Conservation (phyloP, 2,113 vertebrate species). For the Cardinalis cardinalis region DNA sequence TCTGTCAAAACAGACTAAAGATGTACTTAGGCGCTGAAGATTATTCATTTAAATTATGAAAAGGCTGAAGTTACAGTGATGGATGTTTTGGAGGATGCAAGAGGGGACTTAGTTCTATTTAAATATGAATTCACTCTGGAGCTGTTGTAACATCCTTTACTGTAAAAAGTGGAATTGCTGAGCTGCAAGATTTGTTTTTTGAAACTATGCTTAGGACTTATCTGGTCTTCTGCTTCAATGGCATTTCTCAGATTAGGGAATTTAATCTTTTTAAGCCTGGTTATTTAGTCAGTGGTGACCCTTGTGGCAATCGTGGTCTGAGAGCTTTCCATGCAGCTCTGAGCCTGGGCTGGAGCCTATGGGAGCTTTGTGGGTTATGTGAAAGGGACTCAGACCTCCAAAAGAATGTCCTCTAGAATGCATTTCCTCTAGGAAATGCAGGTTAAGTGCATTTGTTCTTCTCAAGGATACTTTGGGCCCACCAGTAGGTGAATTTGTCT, state of each 20-base stretch:
- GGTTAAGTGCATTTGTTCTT: background rate
- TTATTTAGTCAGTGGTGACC: background rate
- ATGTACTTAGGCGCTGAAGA: conserved; percentile 33
- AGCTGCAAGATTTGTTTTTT: conserved; percentile 27
- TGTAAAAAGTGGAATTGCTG: conserved; percentile 35
- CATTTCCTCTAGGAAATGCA: background rate
- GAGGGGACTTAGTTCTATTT: conserved; percentile 44
- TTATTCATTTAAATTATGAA: conserved; percentile 58
- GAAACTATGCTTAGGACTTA: background rate
- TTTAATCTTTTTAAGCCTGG: background rate
- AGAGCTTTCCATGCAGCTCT: background rate
- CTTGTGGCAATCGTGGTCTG: background rate
- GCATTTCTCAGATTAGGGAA: background rate
- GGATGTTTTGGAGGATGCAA: conserved; percentile 24
- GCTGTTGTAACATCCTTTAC: conserved; percentile 22
- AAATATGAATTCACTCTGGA: conserved; percentile 32
- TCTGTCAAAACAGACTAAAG: conserved; percentile 46
- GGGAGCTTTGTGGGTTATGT: background rate
- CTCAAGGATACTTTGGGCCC: background rate
- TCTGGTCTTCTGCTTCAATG: background rate
- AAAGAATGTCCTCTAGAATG: background rate
- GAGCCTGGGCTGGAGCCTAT: background rate
- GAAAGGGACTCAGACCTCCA: background rate
- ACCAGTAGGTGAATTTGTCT: background rate
- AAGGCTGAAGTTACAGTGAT: conserved; percentile 51